Base-by-base conservation (phyloP, 2,888 invertebrate species). In the Electrophaes corylata region DNA sequence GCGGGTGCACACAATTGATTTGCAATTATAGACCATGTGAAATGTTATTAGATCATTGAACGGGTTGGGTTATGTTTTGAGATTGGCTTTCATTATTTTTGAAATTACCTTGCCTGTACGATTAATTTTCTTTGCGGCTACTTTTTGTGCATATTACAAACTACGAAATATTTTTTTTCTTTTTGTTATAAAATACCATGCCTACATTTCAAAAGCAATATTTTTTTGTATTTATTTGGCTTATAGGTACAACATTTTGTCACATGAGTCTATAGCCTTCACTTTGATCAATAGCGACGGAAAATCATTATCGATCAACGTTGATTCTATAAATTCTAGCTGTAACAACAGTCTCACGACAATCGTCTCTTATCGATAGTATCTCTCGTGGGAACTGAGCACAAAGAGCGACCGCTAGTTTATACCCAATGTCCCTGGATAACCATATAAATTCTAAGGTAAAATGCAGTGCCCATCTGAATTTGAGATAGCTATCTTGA, bases 401-500 rank as follows among this genome's bases (percentile, higher is more conserved):
- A 82, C 79, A 81, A 82, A 83, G 79, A 69, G 71, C 64, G 60
- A 67, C 83, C 78, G 81, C 79, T 79, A 67, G 69, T 81, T 83
- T 79, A 84, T 81, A 57, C 51, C 43, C 47, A 51, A 50, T 55
- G 54, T 59, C 54, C 51, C 50, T 43, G 66, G 70, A 73, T 76
- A 76, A 73, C 79, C 74, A 78, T 80, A 81, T 81, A 81, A 78
- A 81, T 78, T 76, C 74, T 72, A 70, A 69, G 69, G 72, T 73
- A 76, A 81, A 79, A 81, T 75, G 78, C 78, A 74, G 68, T 75
- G 74, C 69, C 78, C 77, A 81, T 81, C 78, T 81, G 75, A 79
- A 82, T 81, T 74, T 69, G 67, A 68, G 85, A 86, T 86, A 81
- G 66, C 59, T 51, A 87, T 88, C 86, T 82, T 83, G 84, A 85